Base-by-base conservation (phyloP, 2,113 vertebrate species). In the Glaucomys volans region DNA sequence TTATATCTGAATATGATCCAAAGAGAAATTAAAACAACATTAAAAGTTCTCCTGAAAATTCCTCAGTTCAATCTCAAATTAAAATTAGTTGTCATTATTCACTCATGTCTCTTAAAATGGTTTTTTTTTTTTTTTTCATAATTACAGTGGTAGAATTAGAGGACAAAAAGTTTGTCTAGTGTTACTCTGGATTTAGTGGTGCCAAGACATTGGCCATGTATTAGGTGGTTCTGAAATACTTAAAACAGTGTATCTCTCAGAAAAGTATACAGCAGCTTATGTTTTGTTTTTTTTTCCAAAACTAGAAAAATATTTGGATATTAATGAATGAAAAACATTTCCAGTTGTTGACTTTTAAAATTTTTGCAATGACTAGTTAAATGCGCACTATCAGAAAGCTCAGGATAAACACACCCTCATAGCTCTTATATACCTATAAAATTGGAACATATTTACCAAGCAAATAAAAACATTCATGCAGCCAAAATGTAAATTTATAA, bases 21-120 rank as follows among this genome's bases (percentile, higher is more conserved):
- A 90, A 26, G 40, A 62, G 57, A 4, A 87, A 79, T 59, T 86
- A 47, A 26, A 74, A 59, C 22, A 74, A 59, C 26, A 57, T 76
- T 72, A 47, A 88, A 92, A 83, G 81, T 4, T 87, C 7, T 87
- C 66, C 59, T 79, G 52, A 14, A 40, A 95, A 90, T 74, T 72
- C 6, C 30, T 90, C 2, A 67, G 3, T 77, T 71, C 26, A 80
- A 28, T 3, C 20, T 80, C 52, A 88, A 64, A 59, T 40, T 42
- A 40, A 76, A 91, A 95, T n/a, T 52, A 80, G 0, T 77, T 95
- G 32, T 8, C 35, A 67, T 50, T 90, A 12, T 86, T 90, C 52
- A 87, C 9, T 80, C 8, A 50, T 37, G 57, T 80, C 0, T 81
- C 26, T 91, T 69, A 64, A 57, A 57, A 20, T 35, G 32, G 8